Evolutionary conservation across 2,888 invertebrate genomes (phyloP).

Genomic region (Shargacucullia verbasci): DNA sequence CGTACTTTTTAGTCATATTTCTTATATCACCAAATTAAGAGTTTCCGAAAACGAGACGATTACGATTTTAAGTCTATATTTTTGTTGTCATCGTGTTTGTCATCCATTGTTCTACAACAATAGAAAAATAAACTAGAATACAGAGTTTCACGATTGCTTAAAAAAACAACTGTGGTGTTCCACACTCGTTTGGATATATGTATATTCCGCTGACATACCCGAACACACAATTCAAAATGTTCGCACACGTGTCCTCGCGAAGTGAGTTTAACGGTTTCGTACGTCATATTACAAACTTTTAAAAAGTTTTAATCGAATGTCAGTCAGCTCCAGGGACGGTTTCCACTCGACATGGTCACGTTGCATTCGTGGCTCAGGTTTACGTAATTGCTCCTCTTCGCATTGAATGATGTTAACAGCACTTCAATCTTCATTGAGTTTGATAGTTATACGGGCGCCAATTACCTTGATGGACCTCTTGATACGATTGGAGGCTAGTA

Average conservation of each 20-base stretch:
- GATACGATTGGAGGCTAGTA: not conserved
- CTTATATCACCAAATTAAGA: no score
- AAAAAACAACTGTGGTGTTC: no score
- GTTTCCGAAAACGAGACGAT: no score
- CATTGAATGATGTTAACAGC: not conserved
- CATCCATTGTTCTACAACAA: no score
- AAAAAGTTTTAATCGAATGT: slow-evolving; percentile 5
- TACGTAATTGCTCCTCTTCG: not conserved
- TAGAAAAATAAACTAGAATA: no score
- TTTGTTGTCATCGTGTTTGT: no score
- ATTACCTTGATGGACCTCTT: slow-evolving; percentile 3
- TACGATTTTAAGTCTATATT: no score
- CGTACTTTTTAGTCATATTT: no score
- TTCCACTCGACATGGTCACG: not conserved
- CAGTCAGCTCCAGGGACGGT: not conserved
- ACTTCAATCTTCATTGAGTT: slow-evolving; percentile 6
- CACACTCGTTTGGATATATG: not conserved
- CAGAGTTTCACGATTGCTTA: no score
- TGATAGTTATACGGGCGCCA: not conserved
- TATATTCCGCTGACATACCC: no score
- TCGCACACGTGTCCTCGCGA: not conserved
- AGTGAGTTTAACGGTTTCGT: not conserved
- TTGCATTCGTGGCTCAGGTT: not conserved
- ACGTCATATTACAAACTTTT: not conserved
- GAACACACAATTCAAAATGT: not conserved